These are phyloP conservation scores for Cyclophora punctaria DNA, from an alignment of 2,888 invertebrate genomes.

Conservation along the genomic window DNA sequence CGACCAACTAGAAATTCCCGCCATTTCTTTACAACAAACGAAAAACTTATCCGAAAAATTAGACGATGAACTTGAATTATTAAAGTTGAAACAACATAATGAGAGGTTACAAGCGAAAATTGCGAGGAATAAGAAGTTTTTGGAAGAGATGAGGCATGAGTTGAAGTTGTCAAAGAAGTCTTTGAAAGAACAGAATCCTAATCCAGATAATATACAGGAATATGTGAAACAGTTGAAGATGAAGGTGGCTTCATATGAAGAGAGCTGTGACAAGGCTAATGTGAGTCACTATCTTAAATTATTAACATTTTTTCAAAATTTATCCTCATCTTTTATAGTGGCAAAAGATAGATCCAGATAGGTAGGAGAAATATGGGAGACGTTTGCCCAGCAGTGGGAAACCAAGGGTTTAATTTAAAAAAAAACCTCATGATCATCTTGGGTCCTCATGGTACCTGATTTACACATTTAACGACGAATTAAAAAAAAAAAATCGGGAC, in stretches of 20 bases:
- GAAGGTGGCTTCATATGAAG: constrained; percentile 56
- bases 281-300: constrained; percentile 26
- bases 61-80: constrained; percentile 50
- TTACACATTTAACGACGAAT: no score
- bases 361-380: no score
- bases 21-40: constrained; percentile 33
- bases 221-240: constrained; percentile 50
- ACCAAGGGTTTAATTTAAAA: no score
- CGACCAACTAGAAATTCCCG: no score
- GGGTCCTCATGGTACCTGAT: no score
- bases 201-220: constrained; percentile 43
- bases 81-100: constrained; percentile 54
- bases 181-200: constrained; percentile 26
- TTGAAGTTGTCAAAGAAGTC: constrained; percentile 32
- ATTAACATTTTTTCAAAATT: no score
- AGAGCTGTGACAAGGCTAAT: constrained; percentile 51
- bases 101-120: constrained; percentile 46
- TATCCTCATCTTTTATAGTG: no score
- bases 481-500: no score
- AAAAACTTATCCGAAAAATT: constrained; percentile 36
- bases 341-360: no score
- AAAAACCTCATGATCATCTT: neutral
- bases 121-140: constrained; percentile 47
- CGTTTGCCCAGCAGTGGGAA: no score
- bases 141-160: constrained; percentile 42